Evolutionary conservation across 2,113 vertebrate genomes (phyloP).

Genomic region (Tyrannus savana): DNA sequence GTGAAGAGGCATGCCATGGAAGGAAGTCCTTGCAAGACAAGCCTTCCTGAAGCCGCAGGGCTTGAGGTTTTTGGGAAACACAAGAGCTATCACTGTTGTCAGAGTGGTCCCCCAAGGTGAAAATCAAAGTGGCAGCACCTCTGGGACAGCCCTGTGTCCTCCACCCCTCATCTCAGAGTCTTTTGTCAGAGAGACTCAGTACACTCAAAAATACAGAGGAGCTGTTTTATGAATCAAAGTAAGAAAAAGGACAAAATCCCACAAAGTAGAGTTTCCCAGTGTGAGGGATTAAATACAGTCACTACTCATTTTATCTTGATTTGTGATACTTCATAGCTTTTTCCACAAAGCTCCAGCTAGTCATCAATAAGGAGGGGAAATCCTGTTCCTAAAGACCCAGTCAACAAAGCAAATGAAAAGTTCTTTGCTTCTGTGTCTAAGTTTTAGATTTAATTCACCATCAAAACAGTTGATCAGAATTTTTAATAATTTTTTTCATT

Average conservation of each 20-base stretch:
- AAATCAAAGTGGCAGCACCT: not conserved
- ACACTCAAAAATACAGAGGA: not conserved
- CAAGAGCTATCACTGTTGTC: not conserved
- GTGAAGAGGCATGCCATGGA: not conserved
- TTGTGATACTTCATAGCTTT: not conserved
- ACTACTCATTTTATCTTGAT: not conserved
- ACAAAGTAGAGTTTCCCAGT: not conserved
- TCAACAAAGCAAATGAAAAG: not conserved
- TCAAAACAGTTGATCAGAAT: fast-evolving
- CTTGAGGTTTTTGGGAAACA: not conserved
- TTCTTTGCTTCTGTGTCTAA: not conserved
- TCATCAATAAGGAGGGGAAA: not conserved
- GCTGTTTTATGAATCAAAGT: not conserved
- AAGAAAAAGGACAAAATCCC: not conserved
- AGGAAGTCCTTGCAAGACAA: not conserved
- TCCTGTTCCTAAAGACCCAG: not conserved
- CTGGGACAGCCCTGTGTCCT: not conserved
- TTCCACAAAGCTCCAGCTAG: not conserved
- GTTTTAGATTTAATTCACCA: not conserved
- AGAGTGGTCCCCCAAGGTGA: not conserved
- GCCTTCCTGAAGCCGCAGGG: not conserved
- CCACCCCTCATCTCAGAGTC: not conserved
- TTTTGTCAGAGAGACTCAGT: not conserved
- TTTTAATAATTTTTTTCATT: not conserved
- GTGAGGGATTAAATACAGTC: not conserved